These are phyloP conservation scores for Amaurobius ferox DNA, from an alignment of 2,888 invertebrate genomes.

Conservation along the genomic window DNA sequence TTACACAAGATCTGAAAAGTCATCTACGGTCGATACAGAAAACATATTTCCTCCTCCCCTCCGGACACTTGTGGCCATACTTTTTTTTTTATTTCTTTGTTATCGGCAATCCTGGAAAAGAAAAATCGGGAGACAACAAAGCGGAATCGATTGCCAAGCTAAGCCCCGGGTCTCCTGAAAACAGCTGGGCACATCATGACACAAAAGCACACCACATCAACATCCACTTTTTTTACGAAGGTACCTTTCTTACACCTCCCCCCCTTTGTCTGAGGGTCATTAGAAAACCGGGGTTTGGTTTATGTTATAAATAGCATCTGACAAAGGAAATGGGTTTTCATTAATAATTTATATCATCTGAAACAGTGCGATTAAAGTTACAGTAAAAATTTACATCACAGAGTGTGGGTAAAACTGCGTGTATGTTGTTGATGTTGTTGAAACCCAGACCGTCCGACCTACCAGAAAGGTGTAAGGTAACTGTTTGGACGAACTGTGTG, in stretches of 20 bases:
- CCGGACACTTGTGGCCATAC: conserved; percentile 57
- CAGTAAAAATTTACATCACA: conserved; percentile 32
- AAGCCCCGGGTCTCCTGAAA: conserved; percentile 25
- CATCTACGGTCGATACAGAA: background rate
- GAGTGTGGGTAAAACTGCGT: too few species aligned
- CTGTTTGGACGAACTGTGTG: too few species aligned
- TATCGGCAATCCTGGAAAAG: conserved; percentile 35
- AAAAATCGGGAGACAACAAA: conserved; percentile 12
- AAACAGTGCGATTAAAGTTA: conserved; percentile 17
- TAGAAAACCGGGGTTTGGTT: conserved; percentile 53
- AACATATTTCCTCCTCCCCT: background rate
- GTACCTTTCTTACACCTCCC: background rate
- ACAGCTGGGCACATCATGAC: conserved; percentile 69
- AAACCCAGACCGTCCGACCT: too few species aligned
- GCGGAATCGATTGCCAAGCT: conserved; percentile 50
- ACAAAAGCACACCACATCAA: conserved; percentile 49
- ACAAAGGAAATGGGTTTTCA: conserved; percentile 70
- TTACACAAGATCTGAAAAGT: too few species aligned
- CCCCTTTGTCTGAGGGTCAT: conserved; percentile 36
- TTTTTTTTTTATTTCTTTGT: conserved; percentile 27
- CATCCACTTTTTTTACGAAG: conserved; percentile 18
- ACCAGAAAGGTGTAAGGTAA: too few species aligned
- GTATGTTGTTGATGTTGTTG: too few species aligned
- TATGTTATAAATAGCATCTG: conserved; percentile 61
- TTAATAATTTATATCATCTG: conserved; percentile 72